phyloP scores from a whole-genome alignment of 2,888 invertebrate genomes.

The Euphydryas editha region DNA sequence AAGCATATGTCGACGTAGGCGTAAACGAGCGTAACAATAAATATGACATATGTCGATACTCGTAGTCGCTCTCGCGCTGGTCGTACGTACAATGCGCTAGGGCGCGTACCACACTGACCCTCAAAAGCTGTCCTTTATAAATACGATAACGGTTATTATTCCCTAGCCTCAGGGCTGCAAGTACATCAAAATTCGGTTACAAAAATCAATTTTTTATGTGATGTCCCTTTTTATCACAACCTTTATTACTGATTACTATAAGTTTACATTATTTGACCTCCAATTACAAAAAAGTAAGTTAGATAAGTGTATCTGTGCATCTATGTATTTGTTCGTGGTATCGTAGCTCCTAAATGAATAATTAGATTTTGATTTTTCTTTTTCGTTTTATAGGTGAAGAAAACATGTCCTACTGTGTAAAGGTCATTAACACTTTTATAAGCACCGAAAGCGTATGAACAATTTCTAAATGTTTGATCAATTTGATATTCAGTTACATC shows the following conservation, averaged over 20 bases:
- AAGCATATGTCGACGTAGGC: slow-evolving; percentile 22
- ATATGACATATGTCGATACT: slow-evolving; percentile 23
- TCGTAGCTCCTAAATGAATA: too few relatives aligned
- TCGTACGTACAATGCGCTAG: slow-evolving; percentile 24
- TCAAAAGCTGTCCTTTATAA: slow-evolving; percentile 40
- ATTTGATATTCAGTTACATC: too few relatives aligned
- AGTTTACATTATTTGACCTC: too few relatives aligned
- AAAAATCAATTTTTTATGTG: background rate
- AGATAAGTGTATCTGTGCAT: too few relatives aligned
- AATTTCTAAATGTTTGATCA: too few relatives aligned
- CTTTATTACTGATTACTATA: background rate
- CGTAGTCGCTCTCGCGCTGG: slow-evolving; percentile 15
- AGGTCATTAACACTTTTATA: too few relatives aligned
- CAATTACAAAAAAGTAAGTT: too few relatives aligned
- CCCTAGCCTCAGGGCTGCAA: slow-evolving; percentile 35
- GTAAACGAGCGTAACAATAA: slow-evolving; percentile 18
- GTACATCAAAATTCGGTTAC: slow-evolving; percentile 3
- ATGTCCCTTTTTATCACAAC: background rate
- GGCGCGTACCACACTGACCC: slow-evolving; percentile 39
- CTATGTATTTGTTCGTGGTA: too few relatives aligned
- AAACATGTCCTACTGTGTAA: too few relatives aligned
- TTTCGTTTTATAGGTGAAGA: too few relatives aligned
- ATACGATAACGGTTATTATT: slow-evolving; percentile 40
- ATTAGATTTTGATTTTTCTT: too few relatives aligned
- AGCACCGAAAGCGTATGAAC: too few relatives aligned